These are phyloP conservation scores for Tragelaphus strepsiceros DNA, from an alignment of 2,113 vertebrate species.

Conservation along the genomic window DNA sequence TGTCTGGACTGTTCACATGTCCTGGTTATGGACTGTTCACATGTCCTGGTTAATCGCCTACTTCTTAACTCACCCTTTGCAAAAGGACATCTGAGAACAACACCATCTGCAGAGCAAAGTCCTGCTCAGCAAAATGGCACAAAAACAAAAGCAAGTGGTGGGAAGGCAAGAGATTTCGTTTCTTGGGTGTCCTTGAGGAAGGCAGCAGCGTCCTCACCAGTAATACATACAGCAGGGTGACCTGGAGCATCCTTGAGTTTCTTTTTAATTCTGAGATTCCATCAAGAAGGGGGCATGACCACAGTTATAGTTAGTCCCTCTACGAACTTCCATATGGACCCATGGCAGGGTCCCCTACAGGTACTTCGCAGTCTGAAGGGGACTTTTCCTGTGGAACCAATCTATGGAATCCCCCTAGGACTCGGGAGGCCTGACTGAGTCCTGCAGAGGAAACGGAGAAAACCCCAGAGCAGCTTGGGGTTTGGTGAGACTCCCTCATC, in stretches of 20 bases:
- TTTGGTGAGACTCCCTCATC: neutral
- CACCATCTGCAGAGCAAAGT: neutral
- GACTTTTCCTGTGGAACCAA: neutral
- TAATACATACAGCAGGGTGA: fast-evolving
- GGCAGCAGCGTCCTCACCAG: neutral
- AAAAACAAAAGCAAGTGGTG: neutral
- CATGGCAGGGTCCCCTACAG: neutral
- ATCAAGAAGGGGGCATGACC: neutral
- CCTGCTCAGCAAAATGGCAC: neutral
- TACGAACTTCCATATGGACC: neutral
- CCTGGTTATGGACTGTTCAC: neutral
- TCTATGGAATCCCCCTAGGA: neutral
- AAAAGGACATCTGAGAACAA: neutral
- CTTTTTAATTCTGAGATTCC: neutral
- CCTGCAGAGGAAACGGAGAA: neutral
- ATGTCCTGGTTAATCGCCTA: neutral
- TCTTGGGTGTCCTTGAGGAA: neutral
- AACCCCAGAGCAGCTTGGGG: neutral
- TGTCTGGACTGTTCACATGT: neutral
- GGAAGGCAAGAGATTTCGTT: neutral
- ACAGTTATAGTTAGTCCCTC: neutral
- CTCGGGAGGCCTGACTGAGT: neutral
- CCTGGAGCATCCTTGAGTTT: neutral
- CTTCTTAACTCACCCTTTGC: neutral
- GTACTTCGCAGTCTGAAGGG: neutral